Percentiles rank a stretch among this genome's conserved stretches.
Evolutionary conservation across 2,113 vertebrate species (phyloP).

Genomic region (Neodontobutis hainanensis): DNA sequence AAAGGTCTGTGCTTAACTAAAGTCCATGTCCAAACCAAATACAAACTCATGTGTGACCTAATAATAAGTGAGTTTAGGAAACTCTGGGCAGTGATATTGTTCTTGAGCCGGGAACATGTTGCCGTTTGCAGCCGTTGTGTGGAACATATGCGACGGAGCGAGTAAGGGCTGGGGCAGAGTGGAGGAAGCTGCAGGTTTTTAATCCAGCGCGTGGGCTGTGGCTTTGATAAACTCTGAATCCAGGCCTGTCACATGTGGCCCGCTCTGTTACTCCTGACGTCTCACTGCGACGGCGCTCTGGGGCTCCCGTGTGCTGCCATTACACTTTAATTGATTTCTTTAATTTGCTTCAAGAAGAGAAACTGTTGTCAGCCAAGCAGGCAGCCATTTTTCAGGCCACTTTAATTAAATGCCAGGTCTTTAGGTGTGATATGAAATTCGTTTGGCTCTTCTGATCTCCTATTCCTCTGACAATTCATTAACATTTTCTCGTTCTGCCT

Average conservation of each 20-base stretch:
- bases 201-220: constrained; percentile 66
- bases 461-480: constrained; percentile 74
- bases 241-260: constrained; percentile 61
- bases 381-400: constrained; percentile 73
- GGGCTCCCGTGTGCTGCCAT: constrained; percentile 51
- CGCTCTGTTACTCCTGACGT: constrained; percentile 27
- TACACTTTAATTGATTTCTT: constrained; percentile 78
- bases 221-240: constrained; percentile 64
- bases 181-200: constrained; percentile 60
- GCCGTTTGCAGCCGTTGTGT: too few species aligned
- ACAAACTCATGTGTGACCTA: too few species aligned
- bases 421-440: constrained; percentile 79
- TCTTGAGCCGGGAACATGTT: too few species aligned
- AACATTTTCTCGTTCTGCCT: constrained; percentile 65
- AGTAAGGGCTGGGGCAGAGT: constrained; percentile 58
- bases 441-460: constrained; percentile 75
- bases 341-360: constrained; percentile 74
- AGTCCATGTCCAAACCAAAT: too few species aligned
- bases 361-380: constrained; percentile 73
- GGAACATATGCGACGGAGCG: constrained; percentile 50
- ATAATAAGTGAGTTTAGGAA: too few species aligned
- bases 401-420: constrained; percentile 80
- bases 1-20: too few species aligned
- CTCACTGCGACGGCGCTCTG: constrained; percentile 46
- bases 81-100: too few species aligned